phyloP scores from a whole-genome alignment of 2,888 invertebrate species.

The Seladonia tumulorum region DNA sequence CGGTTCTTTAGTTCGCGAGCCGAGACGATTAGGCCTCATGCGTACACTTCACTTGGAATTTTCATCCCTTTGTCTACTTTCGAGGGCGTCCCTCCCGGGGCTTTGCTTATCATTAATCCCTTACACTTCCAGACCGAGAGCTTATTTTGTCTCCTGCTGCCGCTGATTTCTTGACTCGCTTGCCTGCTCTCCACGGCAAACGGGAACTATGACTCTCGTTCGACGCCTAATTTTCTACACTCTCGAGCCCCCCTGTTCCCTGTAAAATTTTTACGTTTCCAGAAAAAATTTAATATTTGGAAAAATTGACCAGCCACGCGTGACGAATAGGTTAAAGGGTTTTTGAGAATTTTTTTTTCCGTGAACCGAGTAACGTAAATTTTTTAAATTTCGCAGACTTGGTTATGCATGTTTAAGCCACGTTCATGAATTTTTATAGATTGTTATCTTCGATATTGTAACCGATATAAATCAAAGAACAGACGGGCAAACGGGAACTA shows the following conservation, averaged over 20 bases:
- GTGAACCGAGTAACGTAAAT: too few species aligned
- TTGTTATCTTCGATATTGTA: too few species aligned
- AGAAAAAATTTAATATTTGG: too few species aligned
- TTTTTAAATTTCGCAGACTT: too few species aligned
- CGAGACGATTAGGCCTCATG: slow-evolving; percentile 67
- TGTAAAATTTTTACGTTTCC: background rate
- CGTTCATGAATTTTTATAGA: too few species aligned
- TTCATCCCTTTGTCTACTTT: slow-evolving; percentile 64
- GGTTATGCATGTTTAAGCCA: too few species aligned
- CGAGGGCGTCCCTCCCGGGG: slow-evolving; percentile 54
- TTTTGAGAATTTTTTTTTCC: too few species aligned
- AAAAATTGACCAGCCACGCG: too few species aligned
- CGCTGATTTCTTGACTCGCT: slow-evolving; percentile 20
- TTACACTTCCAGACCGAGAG: slow-evolving; percentile 59
- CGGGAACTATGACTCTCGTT: background rate
- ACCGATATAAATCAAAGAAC: too few species aligned
- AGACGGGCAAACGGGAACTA: too few species aligned
- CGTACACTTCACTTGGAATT: slow-evolving; percentile 64
- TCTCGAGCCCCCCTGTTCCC: background rate
- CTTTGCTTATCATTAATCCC: slow-evolving; percentile 70
- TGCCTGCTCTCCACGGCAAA: slow-evolving; percentile 33
- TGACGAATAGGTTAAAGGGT: too few species aligned
- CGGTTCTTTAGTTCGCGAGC: slow-evolving; percentile 62
- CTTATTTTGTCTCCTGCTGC: slow-evolving; percentile 57
- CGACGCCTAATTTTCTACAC: background rate